Conservation (phyloP, 2,797 vertebrate genomes). For the Chaetodon trifasciatus region DNA sequence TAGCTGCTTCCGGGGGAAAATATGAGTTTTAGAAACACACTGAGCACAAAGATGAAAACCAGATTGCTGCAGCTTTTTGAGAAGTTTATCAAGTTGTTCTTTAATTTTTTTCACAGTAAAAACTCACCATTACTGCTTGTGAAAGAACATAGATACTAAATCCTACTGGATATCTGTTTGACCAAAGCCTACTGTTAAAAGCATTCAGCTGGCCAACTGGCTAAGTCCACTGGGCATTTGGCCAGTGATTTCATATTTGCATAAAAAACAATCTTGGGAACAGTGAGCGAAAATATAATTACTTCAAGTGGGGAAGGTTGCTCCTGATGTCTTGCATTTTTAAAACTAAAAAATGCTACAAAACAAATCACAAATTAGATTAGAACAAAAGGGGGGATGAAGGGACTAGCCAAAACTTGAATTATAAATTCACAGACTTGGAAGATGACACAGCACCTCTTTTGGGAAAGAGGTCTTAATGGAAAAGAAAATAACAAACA, state of each 20-base stretch:
- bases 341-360: neutral
- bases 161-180: constrained; percentile 2
- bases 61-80: neutral
- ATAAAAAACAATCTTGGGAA: constrained; percentile 17
- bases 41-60: neutral
- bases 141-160: neutral
- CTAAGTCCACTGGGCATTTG: neutral
- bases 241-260: constrained; percentile 2
- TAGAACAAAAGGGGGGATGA: neutral
- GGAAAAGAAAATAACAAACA: constrained; percentile 15
- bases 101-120: neutral
- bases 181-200: neutral
- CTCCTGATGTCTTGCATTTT: constrained; percentile 8
- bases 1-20: neutral
- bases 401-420: neutral
- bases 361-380: constrained; percentile 23
- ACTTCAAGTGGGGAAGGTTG: neutral
- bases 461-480: constrained; percentile 22
- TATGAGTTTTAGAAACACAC: neutral
- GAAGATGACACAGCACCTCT: constrained; percentile 38
- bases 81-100: neutral
- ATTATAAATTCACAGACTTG: constrained; percentile 15
- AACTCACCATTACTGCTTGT: neutral
- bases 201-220: neutral
- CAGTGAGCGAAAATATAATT: constrained; percentile 29